Base-by-base conservation (phyloP, 2,113 vertebrate species). In the Dendrocopos noguchii region DNA sequence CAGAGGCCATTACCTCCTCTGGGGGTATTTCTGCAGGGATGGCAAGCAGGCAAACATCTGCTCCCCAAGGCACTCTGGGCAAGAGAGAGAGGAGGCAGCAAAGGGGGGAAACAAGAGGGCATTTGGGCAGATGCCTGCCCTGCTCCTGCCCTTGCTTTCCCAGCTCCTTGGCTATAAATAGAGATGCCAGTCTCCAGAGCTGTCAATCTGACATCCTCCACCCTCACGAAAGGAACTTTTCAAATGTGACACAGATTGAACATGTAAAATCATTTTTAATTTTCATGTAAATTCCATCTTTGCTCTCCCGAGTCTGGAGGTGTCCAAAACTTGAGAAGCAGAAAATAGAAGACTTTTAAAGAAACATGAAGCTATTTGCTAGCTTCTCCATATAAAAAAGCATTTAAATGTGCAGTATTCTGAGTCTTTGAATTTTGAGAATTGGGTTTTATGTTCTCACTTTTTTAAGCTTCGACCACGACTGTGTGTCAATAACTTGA, bases 261-360 rank as follows among this genome's bases (percentile, higher is more conserved):
- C 76, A 94, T 63, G 33, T 76, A 85, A 96, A 94, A 95, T 12
- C 61, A 46, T 91, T 93, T 90, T 83, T 92, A 93, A 95, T 97
- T 96, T 95, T 91, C 87, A 94, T 94, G 90, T 95, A 92, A 94
- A 94, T 96, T 94, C 80, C 84, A 79, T 94, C 88, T 80, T 91
- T 80, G 80, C 89, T 87, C 66, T 95, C 77, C 63, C 72, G 88
- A 95, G 82, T 94, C 93, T 96, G 95, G 90, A 86, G 94, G 91
- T 87, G 91, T 93, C 94, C 95, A 93, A 90, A 92, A 87, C 70
- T 77, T 88, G 86, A 95, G 83, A 82, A 90, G 90, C 78, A 95
- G 90, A 95, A 97, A 94, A 92, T 87, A 92, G 92, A 88, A 92
- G 91, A 79, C 72, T 84, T 87, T 33, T 46, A 88, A 93, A 91